Percentiles rank a stretch among this genome's conserved stretches.
phyloP scores from a whole-genome alignment of 1,140 invertebrate genomes.

The Physella acuta region DNA sequence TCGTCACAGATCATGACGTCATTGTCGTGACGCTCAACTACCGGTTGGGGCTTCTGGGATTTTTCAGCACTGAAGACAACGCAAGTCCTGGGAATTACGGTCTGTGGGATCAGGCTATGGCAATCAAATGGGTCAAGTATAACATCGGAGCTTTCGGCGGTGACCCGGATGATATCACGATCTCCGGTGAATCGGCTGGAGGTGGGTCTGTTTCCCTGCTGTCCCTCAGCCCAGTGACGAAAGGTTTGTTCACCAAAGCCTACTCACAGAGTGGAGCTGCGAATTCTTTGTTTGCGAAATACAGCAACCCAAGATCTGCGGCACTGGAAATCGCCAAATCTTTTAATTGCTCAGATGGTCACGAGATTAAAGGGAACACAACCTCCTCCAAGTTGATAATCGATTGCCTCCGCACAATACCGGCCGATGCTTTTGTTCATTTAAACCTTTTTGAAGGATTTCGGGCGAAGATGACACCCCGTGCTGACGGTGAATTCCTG shows the following conservation, averaged over 20 bases:
- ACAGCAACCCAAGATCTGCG: neutral
- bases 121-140: slow-evolving; percentile 74
- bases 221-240: slow-evolving; percentile 28
- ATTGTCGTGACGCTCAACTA: slow-evolving; percentile 64
- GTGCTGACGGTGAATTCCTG: neutral
- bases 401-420: neutral
- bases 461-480: neutral
- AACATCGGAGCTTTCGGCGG: slow-evolving; percentile 49
- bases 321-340: neutral
- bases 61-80: slow-evolving; percentile 32
- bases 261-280: neutral
- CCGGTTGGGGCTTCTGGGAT: slow-evolving; percentile 60
- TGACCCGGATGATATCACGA: slow-evolving; percentile 35
- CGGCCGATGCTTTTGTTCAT: neutral
- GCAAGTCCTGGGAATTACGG: slow-evolving; percentile 63
- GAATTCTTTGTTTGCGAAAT: neutral
- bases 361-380: no score
- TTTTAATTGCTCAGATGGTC: neutral
- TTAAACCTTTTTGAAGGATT: neutral
- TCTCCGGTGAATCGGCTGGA: slow-evolving; percentile 48
- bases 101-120: slow-evolving; percentile 83
- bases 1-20: slow-evolving; percentile 55
- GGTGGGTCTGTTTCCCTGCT: slow-evolving; percentile 19
- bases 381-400: neutral
- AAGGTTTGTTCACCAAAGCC: slow-evolving; percentile 31